These are phyloP conservation scores for Neostethus bicornis DNA, from an alignment of 2,797 vertebrate genomes.

Conservation along the genomic window DNA sequence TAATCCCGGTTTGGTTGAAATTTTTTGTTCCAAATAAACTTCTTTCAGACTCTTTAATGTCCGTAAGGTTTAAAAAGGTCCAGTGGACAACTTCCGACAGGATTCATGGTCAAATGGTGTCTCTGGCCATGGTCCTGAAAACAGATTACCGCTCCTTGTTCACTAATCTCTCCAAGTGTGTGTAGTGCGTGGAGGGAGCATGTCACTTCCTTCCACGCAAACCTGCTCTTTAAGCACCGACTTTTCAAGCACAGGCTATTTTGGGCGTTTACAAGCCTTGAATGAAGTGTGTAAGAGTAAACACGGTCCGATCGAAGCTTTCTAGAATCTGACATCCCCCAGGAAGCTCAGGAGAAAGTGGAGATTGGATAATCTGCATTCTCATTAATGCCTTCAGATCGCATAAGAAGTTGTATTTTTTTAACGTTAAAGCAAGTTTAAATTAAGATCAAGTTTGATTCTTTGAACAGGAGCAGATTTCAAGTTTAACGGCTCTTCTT, in stretches of 20 bases:
- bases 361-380: background rate
- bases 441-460: background rate
- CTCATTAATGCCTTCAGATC: background rate
- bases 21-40: constrained; percentile 31
- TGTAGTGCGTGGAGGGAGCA: constrained; percentile 62
- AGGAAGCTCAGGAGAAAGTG: constrained; percentile 4
- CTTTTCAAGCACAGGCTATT: constrained; percentile 60
- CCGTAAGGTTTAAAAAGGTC: constrained; percentile 13
- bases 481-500: background rate
- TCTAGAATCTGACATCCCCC: constrained; percentile 31
- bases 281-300: constrained; percentile 60
- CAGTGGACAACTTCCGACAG: constrained; percentile 48
- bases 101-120: constrained; percentile 55
- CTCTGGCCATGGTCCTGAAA: constrained; percentile 78
- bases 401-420: background rate
- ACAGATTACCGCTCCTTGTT: constrained; percentile 73
- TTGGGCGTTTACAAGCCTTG: constrained; percentile 51
- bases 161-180: constrained; percentile 73
- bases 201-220: constrained; percentile 71
- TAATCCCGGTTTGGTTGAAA: constrained; percentile 28
- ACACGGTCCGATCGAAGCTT: constrained; percentile 40
- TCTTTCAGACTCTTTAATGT: constrained; percentile 23
- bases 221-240: constrained; percentile 45
- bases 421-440: background rate
- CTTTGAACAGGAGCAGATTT: background rate